Evolutionary conservation across 2,797 vertebrate genomes (phyloP).

Genomic region (Pangasius djambal): DNA sequence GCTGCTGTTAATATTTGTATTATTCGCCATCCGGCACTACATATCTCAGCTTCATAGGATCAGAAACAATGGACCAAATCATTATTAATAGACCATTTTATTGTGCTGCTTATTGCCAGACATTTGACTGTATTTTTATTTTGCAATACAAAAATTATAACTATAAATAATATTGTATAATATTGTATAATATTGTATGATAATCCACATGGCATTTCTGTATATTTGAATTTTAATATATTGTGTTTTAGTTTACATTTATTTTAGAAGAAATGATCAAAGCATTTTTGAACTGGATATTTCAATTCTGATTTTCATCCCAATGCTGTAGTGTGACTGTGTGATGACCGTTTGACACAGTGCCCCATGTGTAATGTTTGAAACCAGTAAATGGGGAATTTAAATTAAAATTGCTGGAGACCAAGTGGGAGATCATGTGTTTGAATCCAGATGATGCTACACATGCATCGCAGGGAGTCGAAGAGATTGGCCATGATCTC

Average conservation of each 20-base stretch:
- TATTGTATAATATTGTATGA: neutral
- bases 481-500: neutral
- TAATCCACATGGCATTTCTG: neutral
- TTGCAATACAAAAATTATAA: neutral
- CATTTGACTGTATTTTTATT: neutral
- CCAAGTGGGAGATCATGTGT: neutral
- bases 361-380: neutral
- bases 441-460: neutral
- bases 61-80: neutral
- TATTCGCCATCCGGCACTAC: neutral
- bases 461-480: neutral
- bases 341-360: neutral
- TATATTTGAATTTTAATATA: neutral
- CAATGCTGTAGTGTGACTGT: neutral
- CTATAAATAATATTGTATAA: neutral
- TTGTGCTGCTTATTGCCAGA: neutral
- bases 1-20: neutral
- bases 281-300: neutral
- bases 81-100: neutral
- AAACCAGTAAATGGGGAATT: neutral
- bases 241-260: neutral
- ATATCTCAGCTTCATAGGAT: neutral
- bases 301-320: neutral
- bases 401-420: too few relatives aligned
- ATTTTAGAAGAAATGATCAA: neutral